phyloP scores from a whole-genome alignment of 1,140 invertebrate genomes.

The Argopecten irradians region DNA sequence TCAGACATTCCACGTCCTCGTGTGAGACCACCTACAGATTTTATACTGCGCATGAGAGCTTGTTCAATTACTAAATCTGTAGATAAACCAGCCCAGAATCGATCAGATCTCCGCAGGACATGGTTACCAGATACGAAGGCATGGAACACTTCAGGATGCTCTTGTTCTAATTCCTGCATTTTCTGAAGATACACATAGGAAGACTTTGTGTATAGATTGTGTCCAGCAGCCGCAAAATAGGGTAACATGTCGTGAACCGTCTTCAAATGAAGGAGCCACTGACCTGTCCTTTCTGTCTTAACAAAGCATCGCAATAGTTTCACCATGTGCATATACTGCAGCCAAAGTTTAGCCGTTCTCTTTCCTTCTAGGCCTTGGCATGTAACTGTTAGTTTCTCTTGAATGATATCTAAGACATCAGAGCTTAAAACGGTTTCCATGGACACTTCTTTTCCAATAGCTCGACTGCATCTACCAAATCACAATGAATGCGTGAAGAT shows the following conservation, averaged over 20 bases:
- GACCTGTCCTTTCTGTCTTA: slow-evolving; percentile 57
- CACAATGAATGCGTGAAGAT: too few relatives aligned
- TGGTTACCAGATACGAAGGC: slow-evolving; percentile 58
- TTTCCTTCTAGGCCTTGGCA: background rate
- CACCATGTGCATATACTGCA: slow-evolving; percentile 58
- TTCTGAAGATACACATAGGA: slow-evolving; percentile 77
- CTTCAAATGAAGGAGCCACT: slow-evolving; percentile 55
- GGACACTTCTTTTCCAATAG: too few relatives aligned
- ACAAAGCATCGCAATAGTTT: slow-evolving; percentile 54
- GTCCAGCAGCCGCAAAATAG: slow-evolving; percentile 76
- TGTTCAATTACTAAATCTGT: slow-evolving; percentile 72
- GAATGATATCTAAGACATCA: too few relatives aligned
- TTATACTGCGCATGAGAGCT: slow-evolving; percentile 69
- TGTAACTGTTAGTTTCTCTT: too few relatives aligned
- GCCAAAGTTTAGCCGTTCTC: slow-evolving; percentile 45
- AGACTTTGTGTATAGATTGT: slow-evolving; percentile 78
- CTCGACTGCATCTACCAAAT: too few relatives aligned
- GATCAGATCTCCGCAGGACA: slow-evolving; percentile 57
- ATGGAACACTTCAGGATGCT: slow-evolving; percentile 55
- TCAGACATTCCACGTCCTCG: slow-evolving; percentile 63
- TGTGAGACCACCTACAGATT: slow-evolving; percentile 72
- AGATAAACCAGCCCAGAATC: slow-evolving; percentile 75
- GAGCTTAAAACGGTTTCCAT: too few relatives aligned
- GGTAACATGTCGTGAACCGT: slow-evolving; percentile 73
- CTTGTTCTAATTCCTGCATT: slow-evolving; percentile 68